These are phyloP conservation scores for Trisateles emortualis DNA, from an alignment of 2,888 invertebrate genomes.

Conservation along the genomic window DNA sequence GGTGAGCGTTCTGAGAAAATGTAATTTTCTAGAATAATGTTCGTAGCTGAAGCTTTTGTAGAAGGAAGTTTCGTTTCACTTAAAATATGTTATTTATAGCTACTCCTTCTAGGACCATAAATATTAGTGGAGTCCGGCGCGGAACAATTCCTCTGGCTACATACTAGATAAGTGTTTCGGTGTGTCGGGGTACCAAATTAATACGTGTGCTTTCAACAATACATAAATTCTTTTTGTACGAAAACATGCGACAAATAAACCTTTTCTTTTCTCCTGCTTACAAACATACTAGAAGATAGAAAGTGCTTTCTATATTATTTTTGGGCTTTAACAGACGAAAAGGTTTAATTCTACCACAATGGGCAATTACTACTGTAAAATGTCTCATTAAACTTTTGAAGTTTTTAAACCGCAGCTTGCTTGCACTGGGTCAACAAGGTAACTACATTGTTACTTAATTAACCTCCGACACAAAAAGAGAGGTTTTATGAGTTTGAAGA, in stretches of 20 bases:
- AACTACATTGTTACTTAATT: not conserved
- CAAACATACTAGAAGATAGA: not conserved
- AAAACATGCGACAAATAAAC: constrained; percentile 13
- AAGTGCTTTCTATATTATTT: not conserved
- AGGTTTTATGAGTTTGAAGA: too few relatives aligned
- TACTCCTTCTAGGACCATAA: constrained; percentile 40
- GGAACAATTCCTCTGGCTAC: constrained; percentile 39
- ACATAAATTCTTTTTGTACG: constrained; percentile 22
- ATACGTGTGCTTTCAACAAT: constrained; percentile 32
- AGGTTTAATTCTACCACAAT: not conserved
- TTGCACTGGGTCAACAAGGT: not conserved
- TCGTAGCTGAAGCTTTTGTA: constrained; percentile 12
- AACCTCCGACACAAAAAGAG: not conserved
- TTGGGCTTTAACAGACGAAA: not conserved
- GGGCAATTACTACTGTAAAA: not conserved
- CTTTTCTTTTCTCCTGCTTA: constrained; percentile 1
- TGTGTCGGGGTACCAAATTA: constrained; percentile 40
- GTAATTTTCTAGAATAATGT: constrained; percentile 13
- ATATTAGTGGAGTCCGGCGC: constrained; percentile 30
- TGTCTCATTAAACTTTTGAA: not conserved
- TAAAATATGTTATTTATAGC: constrained; percentile 47
- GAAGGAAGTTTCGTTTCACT: constrained; percentile 23
- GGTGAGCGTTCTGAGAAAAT: constrained; percentile 17
- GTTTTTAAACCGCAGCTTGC: not conserved
- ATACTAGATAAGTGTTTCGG: constrained; percentile 46